Percentiles rank a stretch among this genome's conserved stretches.
Conservation (phyloP, 1,140 invertebrate species). For the Campoletis sonorensis region DNA sequence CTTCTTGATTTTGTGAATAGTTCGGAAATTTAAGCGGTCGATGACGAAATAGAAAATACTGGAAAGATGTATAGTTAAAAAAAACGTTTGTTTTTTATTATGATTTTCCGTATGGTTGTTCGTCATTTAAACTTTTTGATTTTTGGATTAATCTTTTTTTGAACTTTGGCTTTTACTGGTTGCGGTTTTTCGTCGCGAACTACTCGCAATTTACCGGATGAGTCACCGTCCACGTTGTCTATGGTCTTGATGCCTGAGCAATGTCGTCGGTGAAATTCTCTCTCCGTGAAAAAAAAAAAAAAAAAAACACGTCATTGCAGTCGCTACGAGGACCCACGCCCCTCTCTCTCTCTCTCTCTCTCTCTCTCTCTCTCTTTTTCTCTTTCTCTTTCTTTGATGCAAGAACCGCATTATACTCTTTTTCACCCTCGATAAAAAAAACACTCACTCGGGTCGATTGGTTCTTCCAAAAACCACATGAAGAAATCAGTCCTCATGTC, state of each 20-base stretch:
- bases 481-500: too few species aligned
- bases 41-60: not conserved
- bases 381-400: not conserved
- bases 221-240: constrained; percentile 50
- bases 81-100: too few species aligned
- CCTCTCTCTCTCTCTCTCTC: not conserved
- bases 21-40: not conserved
- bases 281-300: too few species aligned
- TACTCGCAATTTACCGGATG: constrained; percentile 53
- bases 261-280: not conserved
- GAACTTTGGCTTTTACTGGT: too few species aligned
- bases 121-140: too few species aligned
- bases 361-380: not conserved
- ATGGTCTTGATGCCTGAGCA: too few species aligned
- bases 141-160: too few species aligned
- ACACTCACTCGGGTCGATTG: too few species aligned
- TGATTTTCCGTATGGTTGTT: too few species aligned
- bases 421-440: too few species aligned
- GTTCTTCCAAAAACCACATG: too few species aligned
- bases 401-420: constrained; percentile 5
- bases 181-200: not conserved
- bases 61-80: not conserved
- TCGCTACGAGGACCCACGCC: constrained; percentile 32
- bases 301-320: constrained; percentile 52
- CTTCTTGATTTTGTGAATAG: not conserved